Percentiles rank a stretch among this genome's conserved stretches.
Evolutionary conservation across 1,140 invertebrate species (phyloP).

Genomic region (Procambarus clarkii): DNA sequence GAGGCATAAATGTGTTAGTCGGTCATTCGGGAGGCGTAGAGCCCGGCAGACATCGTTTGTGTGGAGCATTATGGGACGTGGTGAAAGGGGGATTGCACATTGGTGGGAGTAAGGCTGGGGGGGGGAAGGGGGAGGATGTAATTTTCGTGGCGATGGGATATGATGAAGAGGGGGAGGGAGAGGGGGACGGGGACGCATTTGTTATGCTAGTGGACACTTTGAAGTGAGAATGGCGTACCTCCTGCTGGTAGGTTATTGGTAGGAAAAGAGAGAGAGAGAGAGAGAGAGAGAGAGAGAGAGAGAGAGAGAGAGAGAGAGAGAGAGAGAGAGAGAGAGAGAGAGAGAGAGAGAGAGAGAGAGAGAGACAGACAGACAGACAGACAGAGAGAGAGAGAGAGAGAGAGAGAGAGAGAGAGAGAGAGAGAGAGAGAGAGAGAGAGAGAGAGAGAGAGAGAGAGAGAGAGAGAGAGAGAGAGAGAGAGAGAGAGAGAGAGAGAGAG

Average conservation of each 20-base stretch:
- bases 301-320: slow-evolving; percentile 15
- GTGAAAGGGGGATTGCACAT: not conserved
- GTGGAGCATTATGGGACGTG: too few species aligned
- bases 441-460: too few species aligned
- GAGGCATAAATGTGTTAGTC: too few species aligned
- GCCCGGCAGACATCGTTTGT: too few species aligned
- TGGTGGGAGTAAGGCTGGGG: not conserved
- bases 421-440: not conserved
- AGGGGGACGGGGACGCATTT: too few species aligned
- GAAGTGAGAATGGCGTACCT: too few species aligned
- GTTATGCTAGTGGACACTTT: too few species aligned
- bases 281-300: slow-evolving; percentile 15
- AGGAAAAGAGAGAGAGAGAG: not conserved
- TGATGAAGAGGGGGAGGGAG: not conserved
- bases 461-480: not conserved
- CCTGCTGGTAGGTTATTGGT: not conserved
- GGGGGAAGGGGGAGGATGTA: too few species aligned
- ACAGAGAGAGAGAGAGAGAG: not conserved
- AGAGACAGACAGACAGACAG: slow-evolving; percentile 5
- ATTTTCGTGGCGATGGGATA: not conserved
- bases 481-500: too few species aligned
- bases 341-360: slow-evolving; percentile 7
- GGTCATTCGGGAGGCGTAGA: too few species aligned
- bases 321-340: slow-evolving; percentile 17
- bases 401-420: not conserved